phyloP scores from a whole-genome alignment of 2,797 vertebrate species.

The Myiotriccus ornatus region DNA sequence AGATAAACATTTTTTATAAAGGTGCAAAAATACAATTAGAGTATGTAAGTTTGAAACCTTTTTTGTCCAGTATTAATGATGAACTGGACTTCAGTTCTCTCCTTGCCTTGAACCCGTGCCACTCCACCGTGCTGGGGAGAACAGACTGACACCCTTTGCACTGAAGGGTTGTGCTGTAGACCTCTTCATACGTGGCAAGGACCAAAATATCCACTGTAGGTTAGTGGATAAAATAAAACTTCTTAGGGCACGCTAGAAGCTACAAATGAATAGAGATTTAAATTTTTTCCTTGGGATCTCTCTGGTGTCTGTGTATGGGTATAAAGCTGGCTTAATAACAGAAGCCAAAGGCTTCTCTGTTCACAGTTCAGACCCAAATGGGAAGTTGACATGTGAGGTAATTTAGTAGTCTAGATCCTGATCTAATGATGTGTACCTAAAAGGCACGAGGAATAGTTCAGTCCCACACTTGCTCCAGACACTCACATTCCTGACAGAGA shows the following conservation, averaged over 20 bases:
- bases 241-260: background rate
- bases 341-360: background rate
- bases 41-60: background rate
- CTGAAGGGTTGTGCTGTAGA: background rate
- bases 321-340: background rate
- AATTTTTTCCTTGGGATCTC: background rate
- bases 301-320: background rate
- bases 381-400: background rate
- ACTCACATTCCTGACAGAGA: background rate
- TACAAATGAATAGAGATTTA: background rate
- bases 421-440: background rate
- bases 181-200: background rate
- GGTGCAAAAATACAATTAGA: background rate
- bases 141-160: background rate
- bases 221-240: background rate
- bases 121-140: background rate
- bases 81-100: background rate
- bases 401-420: background rate
- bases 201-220: background rate
- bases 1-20: background rate
- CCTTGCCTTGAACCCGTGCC: background rate
- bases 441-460: background rate
- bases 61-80: background rate
- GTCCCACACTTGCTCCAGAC: background rate
- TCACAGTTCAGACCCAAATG: background rate